These are phyloP conservation scores for Hirtodrosophila cameraria DNA, from an alignment of 2,888 invertebrate species.

Conservation along the genomic window DNA sequence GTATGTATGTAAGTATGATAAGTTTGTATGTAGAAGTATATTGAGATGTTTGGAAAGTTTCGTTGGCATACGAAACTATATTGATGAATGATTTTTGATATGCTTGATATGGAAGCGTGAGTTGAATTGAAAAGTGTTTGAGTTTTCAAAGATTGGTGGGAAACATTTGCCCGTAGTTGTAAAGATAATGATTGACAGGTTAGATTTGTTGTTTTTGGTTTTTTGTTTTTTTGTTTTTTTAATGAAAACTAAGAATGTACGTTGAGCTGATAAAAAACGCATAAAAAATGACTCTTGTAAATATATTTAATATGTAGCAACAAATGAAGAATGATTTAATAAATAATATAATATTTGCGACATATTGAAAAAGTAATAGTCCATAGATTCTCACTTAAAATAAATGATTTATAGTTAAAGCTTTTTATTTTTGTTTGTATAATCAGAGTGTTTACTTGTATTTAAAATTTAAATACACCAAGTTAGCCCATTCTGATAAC, in stretches of 20 bases:
- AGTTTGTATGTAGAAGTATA: background rate
- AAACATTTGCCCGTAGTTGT: constrained; percentile 55
- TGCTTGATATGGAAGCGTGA: constrained; percentile 10
- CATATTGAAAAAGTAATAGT: constrained; percentile 48
- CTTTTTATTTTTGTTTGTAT: constrained; percentile 44
- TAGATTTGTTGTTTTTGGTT: background rate
- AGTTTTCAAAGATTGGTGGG: constrained; percentile 68
- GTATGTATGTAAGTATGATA: background rate
- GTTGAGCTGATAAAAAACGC: background rate
- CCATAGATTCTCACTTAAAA: constrained; percentile 62
- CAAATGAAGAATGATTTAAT: background rate
- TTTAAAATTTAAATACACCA: constrained; percentile 22
- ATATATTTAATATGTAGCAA: background rate
- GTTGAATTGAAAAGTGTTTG: constrained; percentile 18
- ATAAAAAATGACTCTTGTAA: background rate
- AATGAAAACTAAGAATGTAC: too few species aligned
- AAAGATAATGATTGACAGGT: constrained; percentile 22
- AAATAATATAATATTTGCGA: constrained; percentile 3
- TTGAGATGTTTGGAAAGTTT: constrained; percentile 18
- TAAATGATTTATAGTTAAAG: constrained; percentile 57
- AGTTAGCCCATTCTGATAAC: constrained; percentile 26
- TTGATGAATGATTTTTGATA: constrained; percentile 5
- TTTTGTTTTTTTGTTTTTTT: too few species aligned
- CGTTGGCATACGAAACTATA: too few species aligned
- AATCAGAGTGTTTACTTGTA: constrained; percentile 41